These are phyloP conservation scores for Cyprinodon brontotheroides DNA, from an alignment of 2,113 vertebrate genomes.

Conservation along the genomic window DNA sequence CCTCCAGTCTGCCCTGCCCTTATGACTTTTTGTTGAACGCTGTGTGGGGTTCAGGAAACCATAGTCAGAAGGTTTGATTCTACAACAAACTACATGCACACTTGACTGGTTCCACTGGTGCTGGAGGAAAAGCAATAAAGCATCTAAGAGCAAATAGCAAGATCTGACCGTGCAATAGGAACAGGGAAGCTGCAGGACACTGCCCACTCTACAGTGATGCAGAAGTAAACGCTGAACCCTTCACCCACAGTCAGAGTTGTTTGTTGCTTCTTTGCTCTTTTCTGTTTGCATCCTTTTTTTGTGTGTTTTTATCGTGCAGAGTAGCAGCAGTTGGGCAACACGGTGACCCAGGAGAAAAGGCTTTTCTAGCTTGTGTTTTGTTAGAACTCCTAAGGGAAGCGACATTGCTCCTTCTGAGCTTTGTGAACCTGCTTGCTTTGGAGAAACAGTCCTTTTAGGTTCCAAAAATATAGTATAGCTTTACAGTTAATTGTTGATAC, in stretches of 20 bases:
- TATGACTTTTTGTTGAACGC: constrained; percentile 13
- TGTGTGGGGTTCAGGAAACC: constrained; percentile 8
- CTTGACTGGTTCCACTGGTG: constrained; percentile 43
- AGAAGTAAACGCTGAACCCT: constrained; percentile 55
- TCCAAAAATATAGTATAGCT: constrained; percentile 7
- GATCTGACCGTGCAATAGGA: constrained; percentile 54
- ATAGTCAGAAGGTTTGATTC: constrained; percentile 36
- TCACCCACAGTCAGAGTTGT: constrained; percentile 29
- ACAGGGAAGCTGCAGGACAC: constrained; percentile 41
- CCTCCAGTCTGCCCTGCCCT: constrained; percentile 14
- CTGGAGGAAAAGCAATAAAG: constrained; percentile 59
- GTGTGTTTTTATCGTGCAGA: background rate
- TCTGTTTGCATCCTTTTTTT: background rate
- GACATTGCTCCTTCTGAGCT: background rate
- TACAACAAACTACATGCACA: constrained; percentile 45
- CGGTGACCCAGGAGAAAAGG: constrained; percentile 11
- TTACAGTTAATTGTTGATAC: constrained; percentile 18
- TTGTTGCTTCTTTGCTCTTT: background rate
- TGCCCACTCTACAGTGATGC: constrained; percentile 23
- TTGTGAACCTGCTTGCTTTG: background rate
- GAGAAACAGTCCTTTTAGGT: constrained; percentile 12
- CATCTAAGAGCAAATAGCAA: constrained; percentile 68
- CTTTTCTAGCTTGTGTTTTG: constrained; percentile 39
- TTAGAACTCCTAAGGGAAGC: constrained; percentile 21
- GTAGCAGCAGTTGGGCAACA: constrained; percentile 18